Evolutionary conservation across 2,888 invertebrate species (phyloP).

Genomic region (Macropis europaea): DNA sequence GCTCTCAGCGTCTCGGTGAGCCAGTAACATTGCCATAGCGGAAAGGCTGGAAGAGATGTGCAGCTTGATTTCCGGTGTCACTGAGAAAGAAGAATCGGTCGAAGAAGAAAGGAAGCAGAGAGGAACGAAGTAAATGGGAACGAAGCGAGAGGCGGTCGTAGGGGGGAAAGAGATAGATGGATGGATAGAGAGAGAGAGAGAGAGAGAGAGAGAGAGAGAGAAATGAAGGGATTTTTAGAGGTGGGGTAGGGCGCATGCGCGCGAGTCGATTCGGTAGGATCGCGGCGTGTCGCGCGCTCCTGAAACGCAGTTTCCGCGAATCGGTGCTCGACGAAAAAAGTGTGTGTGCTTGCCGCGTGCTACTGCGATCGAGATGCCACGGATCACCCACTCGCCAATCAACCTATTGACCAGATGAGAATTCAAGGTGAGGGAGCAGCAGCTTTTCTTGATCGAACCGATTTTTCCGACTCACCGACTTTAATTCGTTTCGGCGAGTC

Average conservation of each 20-base stretch:
- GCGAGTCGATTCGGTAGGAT: slow-evolving; percentile 40
- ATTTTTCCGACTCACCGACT: not conserved
- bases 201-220: slow-evolving; percentile 26
- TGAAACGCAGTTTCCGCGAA: slow-evolving; percentile 79
- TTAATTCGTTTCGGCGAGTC: not conserved
- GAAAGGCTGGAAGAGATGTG: too few species aligned
- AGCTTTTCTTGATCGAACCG: not conserved
- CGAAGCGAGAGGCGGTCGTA: not conserved
- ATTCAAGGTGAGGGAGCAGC: slow-evolving; percentile 49
- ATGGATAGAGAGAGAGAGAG: not conserved
- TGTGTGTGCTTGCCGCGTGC: slow-evolving; percentile 57
- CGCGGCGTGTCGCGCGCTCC: slow-evolving; percentile 63
- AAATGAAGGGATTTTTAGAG: slow-evolving; percentile 27
- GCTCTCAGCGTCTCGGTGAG: too few species aligned
- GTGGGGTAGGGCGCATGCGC: slow-evolving; percentile 69
- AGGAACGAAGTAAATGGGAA: slow-evolving; percentile 4
- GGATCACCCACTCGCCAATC: too few species aligned
- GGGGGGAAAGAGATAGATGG: slow-evolving; percentile 9
- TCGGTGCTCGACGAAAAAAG: slow-evolving; percentile 75
- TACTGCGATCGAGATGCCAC: slow-evolving; percentile 51
- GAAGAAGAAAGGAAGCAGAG: not conserved
- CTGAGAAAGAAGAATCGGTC: not conserved
- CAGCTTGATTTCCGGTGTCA: too few species aligned
- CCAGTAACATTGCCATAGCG: too few species aligned
- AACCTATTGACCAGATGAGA: slow-evolving; percentile 44